Conservation (phyloP, 2,113 vertebrate genomes). For the Microtus richardsoni region DNA sequence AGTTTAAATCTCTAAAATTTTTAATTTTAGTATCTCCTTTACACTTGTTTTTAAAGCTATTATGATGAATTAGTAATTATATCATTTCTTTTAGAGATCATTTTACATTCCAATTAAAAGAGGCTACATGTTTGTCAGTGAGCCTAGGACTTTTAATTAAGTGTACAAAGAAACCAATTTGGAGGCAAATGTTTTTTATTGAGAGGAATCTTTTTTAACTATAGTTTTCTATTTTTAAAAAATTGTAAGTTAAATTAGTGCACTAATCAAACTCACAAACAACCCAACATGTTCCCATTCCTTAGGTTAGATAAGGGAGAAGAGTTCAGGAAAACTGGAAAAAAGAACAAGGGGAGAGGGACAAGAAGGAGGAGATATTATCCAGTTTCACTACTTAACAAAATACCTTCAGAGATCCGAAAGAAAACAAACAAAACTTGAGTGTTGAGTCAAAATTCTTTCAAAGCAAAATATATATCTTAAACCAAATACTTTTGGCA, state of each 20-base stretch:
- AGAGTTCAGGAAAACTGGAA: background rate
- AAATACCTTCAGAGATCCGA: background rate
- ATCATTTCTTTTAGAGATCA: background rate
- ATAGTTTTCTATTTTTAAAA: background rate
- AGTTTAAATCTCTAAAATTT: background rate
- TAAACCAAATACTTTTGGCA: background rate
- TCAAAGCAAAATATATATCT: background rate
- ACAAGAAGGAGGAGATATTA: background rate
- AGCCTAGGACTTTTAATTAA: background rate
- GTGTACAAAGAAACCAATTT: background rate
- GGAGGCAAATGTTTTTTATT: background rate
- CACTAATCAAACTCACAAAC: background rate
- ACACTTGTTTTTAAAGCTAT: background rate
- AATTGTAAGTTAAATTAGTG: background rate
- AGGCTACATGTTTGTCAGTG: background rate
- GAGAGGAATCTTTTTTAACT: background rate
- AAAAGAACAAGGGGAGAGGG: background rate
- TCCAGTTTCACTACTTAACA: background rate
- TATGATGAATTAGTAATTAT: background rate
- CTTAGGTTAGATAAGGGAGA: background rate
- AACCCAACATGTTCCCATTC: background rate
- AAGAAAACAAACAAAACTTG: background rate
- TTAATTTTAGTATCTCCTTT: background rate
- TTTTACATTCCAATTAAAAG: background rate
- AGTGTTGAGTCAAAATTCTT: background rate